Conservation (phyloP, 2,888 invertebrate genomes). For the Clivina fossor region DNA sequence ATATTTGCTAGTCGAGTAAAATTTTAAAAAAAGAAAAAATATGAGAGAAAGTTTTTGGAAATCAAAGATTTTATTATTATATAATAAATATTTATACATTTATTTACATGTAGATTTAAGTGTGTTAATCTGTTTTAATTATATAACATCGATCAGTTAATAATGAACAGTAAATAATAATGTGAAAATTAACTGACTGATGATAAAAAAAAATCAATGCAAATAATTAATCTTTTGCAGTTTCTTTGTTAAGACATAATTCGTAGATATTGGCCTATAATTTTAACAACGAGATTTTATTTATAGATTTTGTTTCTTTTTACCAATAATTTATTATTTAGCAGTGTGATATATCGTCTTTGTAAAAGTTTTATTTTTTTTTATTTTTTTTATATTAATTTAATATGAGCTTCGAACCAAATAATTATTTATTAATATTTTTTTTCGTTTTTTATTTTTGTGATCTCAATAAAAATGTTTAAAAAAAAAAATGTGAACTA, state of each 20-base stretch:
- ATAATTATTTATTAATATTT: slow-evolving; percentile 8
- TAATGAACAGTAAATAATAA: neutral
- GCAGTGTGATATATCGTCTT: neutral
- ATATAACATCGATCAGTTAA: no score
- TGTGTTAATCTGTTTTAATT: neutral
- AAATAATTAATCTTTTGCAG: neutral
- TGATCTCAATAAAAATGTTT: slow-evolving; percentile 4
- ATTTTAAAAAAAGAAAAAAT: neutral
- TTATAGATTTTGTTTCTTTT: no score
- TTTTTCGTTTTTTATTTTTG: neutral
- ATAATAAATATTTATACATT: slow-evolving; percentile 10
- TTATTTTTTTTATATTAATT: neutral
- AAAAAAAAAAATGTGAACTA: neutral
- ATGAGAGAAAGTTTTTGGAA: no score
- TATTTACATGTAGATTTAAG: neutral
- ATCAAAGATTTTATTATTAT: slow-evolving; percentile 12
- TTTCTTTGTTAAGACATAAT: neutral
- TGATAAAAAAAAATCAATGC: neutral
- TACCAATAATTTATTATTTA: neutral
- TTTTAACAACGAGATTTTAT: slow-evolving; percentile 15
- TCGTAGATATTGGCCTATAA: neutral
- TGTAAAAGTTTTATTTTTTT: slow-evolving; percentile 6
- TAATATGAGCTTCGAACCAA: slow-evolving; percentile 11
- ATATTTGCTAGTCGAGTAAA: slow-evolving; percentile 23
- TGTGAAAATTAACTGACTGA: neutral